Base-by-base conservation (phyloP, 2,113 vertebrate species). In the Origma solitaria region DNA sequence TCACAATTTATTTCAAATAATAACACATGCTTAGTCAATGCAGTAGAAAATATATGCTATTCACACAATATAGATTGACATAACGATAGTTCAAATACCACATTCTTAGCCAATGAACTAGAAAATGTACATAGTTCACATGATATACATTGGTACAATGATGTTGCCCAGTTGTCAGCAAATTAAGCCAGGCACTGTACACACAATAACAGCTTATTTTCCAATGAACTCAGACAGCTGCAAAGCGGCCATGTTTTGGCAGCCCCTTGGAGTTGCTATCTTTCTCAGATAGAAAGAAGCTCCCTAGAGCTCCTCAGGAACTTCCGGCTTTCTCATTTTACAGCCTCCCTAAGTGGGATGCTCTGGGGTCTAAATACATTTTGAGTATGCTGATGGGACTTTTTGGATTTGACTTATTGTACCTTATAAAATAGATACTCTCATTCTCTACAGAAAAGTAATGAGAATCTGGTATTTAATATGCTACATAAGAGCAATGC, bases 241-340 rank as follows among this genome's bases (percentile, higher is more conserved):
- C 2, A 4, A n/a, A 71, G 53, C 0, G 0, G 44, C 7, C 35
- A n/a, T 0, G 0, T 72, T 82, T 83, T 57, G 42, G 50, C 54
- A 71, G 77, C 33, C 19, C 18, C 64, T 69, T 37, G 37, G n/a
- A 85, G 17, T 28, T 53, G 24, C 30, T 65, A 1, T 30, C 45
- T 50, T 40, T 47, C 28, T 42, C 25, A 49, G 40, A 75, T 82
- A 85, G 31, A 20, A 92, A 69, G 66, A 61, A n/a, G 3, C 1
- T 64, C 30, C 21, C 53, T 5, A 31, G 21, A 50, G 9, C 15
- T 84, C 44, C 49, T 51, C 50, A 44, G 30, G n/a, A 82, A 10
- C 11, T 10, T 42, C 51, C 69, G 58, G 16, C 25, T 90, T 72
- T 65, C 70, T 61, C 2, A 0, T n/a, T 66, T 68, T 62, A 33